Conservation (phyloP, 2,113 vertebrate species). For the Vidua chalybeata region DNA sequence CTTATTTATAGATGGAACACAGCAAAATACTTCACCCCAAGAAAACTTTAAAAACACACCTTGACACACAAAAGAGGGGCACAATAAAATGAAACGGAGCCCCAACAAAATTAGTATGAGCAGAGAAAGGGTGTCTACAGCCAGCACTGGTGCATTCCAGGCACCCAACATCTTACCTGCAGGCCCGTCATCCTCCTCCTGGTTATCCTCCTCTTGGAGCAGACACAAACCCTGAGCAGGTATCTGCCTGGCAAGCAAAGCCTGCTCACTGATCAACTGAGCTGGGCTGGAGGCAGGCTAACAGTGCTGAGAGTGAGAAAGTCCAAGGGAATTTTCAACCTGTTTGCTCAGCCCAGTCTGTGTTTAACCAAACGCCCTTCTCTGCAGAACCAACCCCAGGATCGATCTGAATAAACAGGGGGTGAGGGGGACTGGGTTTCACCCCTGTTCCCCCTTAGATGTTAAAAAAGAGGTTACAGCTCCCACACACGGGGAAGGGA, state of each 20-base stretch:
- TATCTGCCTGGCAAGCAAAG: background rate
- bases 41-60: background rate
- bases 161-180: slow-evolving; percentile 78
- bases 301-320: slow-evolving; percentile 57
- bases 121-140: background rate
- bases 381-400: background rate
- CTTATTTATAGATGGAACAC: background rate
- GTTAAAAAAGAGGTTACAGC: background rate
- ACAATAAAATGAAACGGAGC: background rate
- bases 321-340: slow-evolving; percentile 59
- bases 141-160: fast-evolving
- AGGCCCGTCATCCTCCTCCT: slow-evolving; percentile 77
- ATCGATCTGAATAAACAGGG: background rate
- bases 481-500: background rate
- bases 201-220: background rate
- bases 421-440: background rate
- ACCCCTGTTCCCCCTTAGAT: background rate
- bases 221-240: background rate
- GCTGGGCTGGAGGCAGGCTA: background rate
- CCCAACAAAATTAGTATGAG: background rate
- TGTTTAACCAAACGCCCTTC: slow-evolving; percentile 77
- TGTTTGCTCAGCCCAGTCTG: slow-evolving; percentile 55
- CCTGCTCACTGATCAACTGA: background rate
- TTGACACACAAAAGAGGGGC: background rate
- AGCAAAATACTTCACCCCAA: background rate